Conservation (phyloP, 2,113 vertebrate genomes). For the Poecilia latipinna region DNA sequence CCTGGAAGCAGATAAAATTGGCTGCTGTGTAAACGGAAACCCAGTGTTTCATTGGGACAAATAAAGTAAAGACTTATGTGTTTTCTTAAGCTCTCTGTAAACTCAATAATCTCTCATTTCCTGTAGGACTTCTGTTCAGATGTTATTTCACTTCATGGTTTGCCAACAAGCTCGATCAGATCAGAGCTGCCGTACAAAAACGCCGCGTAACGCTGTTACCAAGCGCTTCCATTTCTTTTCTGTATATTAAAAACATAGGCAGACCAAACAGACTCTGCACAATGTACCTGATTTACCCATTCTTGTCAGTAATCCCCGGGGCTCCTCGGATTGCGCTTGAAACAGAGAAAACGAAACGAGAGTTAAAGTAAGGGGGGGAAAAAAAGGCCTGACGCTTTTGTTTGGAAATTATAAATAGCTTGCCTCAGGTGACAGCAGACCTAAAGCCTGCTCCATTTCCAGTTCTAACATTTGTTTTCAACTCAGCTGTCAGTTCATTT, state of each 20-base stretch:
- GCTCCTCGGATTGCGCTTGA: conserved; percentile 47
- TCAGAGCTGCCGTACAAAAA: conserved; percentile 39
- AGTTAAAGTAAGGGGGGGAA: not conserved
- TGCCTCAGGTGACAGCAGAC: conserved; percentile 62
- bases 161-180: conserved; percentile 39
- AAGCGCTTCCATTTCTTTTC: conserved; percentile 32
- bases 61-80: conserved; percentile 8
- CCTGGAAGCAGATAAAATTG: too few species aligned
- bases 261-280: conserved; percentile 21
- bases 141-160: conserved; percentile 26
- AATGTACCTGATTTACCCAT: conserved; percentile 52
- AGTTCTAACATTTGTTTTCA: conserved; percentile 48
- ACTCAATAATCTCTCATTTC: conserved; percentile 16
- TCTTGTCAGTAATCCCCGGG: conserved; percentile 50
- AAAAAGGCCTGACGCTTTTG: conserved; percentile 46
- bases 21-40: not conserved
- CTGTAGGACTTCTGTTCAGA: conserved; percentile 11
- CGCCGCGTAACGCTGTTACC: conserved; percentile 10
- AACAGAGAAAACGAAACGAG: conserved; percentile 37
- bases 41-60: not conserved
- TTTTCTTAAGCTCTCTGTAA: conserved; percentile 36
- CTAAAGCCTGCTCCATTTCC: conserved; percentile 39
- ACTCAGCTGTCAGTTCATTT: conserved; percentile 40
- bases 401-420: conserved; percentile 73
- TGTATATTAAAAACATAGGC: conserved; percentile 25